Conservation (phyloP, 2,113 vertebrate species). For the Dendropsophus ebraccatus region DNA sequence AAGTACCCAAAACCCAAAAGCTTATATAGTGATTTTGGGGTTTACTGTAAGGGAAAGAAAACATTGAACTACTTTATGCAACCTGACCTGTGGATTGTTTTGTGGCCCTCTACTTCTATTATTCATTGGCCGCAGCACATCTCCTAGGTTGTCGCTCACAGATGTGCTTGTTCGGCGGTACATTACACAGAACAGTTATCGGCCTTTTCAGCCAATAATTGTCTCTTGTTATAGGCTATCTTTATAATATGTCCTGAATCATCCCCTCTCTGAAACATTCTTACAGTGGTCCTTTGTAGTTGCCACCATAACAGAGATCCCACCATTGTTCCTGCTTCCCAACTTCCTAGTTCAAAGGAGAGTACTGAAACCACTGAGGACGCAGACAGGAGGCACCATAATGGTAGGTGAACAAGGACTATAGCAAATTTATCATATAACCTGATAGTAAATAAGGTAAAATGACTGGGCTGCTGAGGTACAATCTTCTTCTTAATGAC, state of each 20-base stretch:
- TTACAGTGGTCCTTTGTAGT: constrained; percentile 91
- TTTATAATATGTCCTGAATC: background rate
- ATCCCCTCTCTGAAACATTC: background rate
- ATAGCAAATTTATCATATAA: background rate
- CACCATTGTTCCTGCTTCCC: constrained; percentile 88
- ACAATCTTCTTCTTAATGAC: background rate
- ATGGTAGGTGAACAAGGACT: constrained; percentile 77
- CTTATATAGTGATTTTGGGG: background rate
- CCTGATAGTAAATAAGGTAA: background rate
- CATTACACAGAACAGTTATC: too few relatives aligned
- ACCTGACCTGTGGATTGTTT: too few relatives aligned
- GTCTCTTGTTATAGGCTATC: background rate
- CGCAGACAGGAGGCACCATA: constrained; percentile 94
- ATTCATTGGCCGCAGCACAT: too few relatives aligned
- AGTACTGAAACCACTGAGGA: constrained; percentile 88
- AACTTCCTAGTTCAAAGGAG: constrained; percentile 95
- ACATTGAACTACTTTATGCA: background rate
- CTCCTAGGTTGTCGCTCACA: too few relatives aligned
- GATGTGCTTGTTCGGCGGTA: too few relatives aligned
- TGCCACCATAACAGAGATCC: constrained; percentile 94
- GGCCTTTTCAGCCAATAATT: too few relatives aligned
- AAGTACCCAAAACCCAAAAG: too few relatives aligned
- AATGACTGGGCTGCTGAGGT: background rate
- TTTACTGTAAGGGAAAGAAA: background rate
- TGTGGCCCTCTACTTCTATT: too few relatives aligned